These are phyloP conservation scores for Leuciscus idus DNA, from an alignment of 2,113 vertebrate species.

Conservation along the genomic window DNA sequence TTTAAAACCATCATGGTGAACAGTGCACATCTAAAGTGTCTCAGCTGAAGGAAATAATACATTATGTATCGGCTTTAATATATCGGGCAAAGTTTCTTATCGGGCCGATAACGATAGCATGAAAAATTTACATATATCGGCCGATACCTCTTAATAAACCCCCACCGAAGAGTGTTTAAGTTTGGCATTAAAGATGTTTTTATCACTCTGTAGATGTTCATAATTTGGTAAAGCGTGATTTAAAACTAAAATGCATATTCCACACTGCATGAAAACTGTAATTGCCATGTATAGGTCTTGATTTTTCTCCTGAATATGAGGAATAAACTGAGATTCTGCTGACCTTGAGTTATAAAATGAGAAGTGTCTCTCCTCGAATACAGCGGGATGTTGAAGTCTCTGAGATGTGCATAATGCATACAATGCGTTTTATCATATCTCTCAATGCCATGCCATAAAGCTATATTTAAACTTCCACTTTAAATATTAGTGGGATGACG, in stretches of 20 bases:
- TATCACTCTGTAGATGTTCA: neutral
- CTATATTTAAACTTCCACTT: conserved; percentile 76
- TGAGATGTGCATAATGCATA: conserved; percentile 37
- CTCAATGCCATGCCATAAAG: conserved; percentile 69
- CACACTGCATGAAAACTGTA: neutral
- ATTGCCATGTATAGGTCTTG: neutral
- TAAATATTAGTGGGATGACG: conserved; percentile 68
- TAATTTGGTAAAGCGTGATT: neutral
- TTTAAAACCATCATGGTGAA: no score
- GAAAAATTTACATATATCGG: no score
- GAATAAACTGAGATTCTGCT: conserved; percentile 19
- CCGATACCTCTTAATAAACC: no score
- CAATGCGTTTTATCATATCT: conserved; percentile 62
- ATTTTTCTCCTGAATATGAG: neutral
- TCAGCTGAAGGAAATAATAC: no score
- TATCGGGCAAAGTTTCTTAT: no score
- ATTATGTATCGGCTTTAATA: no score
- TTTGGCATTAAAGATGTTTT: neutral
- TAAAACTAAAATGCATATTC: neutral
- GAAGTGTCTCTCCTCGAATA: neutral
- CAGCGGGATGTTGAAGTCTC: conserved; percentile 12
- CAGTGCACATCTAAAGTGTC: no score
- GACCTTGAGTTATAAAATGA: conserved; percentile 50
- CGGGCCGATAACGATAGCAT: no score
- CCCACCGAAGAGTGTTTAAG: neutral